A percentile compares a stretch with the other conserved stretches of the same genome.
phyloP scores from a whole-genome alignment of 1,140 invertebrate species.

The Cherax quadricarinatus region DNA sequence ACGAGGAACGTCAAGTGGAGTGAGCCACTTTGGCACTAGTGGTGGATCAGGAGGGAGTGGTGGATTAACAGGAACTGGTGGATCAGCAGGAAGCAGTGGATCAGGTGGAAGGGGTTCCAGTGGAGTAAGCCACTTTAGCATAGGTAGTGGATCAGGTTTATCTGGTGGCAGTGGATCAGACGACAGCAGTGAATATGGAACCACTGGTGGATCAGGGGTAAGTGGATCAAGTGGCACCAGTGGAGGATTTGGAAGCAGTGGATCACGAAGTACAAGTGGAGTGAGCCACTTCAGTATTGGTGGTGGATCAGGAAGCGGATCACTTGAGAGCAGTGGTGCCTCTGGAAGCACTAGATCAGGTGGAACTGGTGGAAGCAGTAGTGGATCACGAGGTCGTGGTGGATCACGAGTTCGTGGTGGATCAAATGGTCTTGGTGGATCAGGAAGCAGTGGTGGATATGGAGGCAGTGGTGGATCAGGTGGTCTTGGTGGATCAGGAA shows the following conservation, averaged over 20 bases:
- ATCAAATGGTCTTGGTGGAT: neutral
- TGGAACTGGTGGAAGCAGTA: neutral
- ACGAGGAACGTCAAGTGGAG: neutral
- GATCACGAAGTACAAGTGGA: constrained; percentile 31
- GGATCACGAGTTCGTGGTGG: constrained; percentile 3
- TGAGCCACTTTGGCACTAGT: neutral
- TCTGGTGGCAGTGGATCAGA: constrained; percentile 1
- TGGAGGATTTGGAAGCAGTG: constrained; percentile 5
- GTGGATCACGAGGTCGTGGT: neutral
- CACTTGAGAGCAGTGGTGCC: constrained; percentile 16
- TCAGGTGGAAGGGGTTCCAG: neutral
- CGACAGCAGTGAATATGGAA: neutral
- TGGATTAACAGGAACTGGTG: neutral
- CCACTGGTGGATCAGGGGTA: neutral
- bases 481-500: neutral
- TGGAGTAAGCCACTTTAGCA: neutral
- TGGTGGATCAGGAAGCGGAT: constrained; percentile 22
- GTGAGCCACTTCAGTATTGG: neutral
- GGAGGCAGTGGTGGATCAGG: neutral
- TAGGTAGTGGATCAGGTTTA: too few species aligned
- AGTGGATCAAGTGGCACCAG: constrained; percentile 45
- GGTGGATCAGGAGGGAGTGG: neutral
- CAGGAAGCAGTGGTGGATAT: constrained; percentile 1
- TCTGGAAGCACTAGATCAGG: neutral
- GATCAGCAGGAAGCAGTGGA: neutral